phyloP scores from a whole-genome alignment of 2,888 invertebrate species.

The Macrosiphum euphorbiae region DNA sequence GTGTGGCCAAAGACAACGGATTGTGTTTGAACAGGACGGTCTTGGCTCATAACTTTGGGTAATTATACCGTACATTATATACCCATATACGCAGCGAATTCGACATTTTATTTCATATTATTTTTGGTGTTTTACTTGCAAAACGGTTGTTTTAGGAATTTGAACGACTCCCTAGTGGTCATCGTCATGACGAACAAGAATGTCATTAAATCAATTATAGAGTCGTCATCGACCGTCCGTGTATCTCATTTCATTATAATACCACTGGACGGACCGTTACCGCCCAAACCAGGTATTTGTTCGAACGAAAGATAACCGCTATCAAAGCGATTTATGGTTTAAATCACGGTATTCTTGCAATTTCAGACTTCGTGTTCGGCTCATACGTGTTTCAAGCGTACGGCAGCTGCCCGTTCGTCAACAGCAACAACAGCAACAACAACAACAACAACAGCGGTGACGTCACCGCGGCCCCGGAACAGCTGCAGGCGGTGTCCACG shows the following conservation, averaged over 20 bases:
- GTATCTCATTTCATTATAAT: slow-evolving; percentile 56
- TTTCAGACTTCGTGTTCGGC: slow-evolving; percentile 44
- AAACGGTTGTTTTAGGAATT: slow-evolving; percentile 21
- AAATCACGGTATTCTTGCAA: neutral
- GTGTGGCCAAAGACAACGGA: slow-evolving; percentile 7
- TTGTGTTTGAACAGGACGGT: slow-evolving; percentile 52
- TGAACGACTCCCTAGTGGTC: slow-evolving; percentile 51
- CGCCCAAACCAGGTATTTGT: slow-evolving; percentile 37
- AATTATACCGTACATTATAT: neutral
- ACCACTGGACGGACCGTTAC: slow-evolving; percentile 55
- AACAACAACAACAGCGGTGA: too few species aligned
- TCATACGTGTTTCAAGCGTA: slow-evolving; percentile 61
- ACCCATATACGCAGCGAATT: neutral
- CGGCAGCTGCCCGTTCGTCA: slow-evolving; percentile 39
- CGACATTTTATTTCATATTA: neutral
- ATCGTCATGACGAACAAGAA: slow-evolving; percentile 8
- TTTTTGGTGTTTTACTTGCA: neutral
- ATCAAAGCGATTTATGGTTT: neutral
- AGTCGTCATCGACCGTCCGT: slow-evolving; percentile 33
- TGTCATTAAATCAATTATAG: neutral
- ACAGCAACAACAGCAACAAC: neutral
- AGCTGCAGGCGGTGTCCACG: slow-evolving; percentile 30
- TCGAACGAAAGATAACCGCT: neutral
- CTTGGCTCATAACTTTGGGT: slow-evolving; percentile 20
- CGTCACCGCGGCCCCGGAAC: neutral